Evolutionary conservation across 1,140 invertebrate genomes (phyloP).

Genomic region (Drosophila trapezifrons): DNA sequence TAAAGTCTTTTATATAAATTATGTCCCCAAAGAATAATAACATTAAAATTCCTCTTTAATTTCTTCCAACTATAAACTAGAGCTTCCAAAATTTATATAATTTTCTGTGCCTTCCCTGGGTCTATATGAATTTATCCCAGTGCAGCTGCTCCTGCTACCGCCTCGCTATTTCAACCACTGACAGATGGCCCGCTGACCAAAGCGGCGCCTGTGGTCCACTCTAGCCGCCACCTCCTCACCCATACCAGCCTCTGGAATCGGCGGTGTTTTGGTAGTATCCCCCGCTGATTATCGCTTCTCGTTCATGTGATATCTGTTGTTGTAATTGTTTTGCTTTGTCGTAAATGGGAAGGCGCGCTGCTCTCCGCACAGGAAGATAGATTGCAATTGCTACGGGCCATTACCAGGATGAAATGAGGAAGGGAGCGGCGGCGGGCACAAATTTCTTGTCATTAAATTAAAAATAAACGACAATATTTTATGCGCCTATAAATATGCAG

Average conservation of each 20-base stretch:
- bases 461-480: slow-evolving; percentile 83
- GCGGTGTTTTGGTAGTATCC: slow-evolving; percentile 18
- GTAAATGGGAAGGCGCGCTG: slow-evolving; percentile 50
- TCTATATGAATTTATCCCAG: not conserved
- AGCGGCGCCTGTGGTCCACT: slow-evolving; percentile 19
- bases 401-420: slow-evolving; percentile 64
- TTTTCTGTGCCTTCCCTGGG: not conserved
- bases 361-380: slow-evolving; percentile 70
- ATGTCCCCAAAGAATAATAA: too few relatives aligned
- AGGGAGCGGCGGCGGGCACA: slow-evolving; percentile 22
- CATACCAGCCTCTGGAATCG: not conserved
- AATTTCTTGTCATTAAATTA: slow-evolving; percentile 83
- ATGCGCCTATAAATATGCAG: slow-evolving; percentile 81
- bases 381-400: slow-evolving; percentile 79
- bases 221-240: not conserved
- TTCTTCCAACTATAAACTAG: too few relatives aligned
- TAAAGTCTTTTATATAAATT: too few relatives aligned
- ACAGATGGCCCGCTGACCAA: slow-evolving; percentile 67
- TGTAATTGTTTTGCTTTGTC: slow-evolving; percentile 79
- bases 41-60: too few relatives aligned
- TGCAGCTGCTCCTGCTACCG: not conserved
- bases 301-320: slow-evolving; percentile 74
- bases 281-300: slow-evolving; percentile 66
- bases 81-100: too few relatives aligned
- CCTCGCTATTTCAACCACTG: slow-evolving; percentile 28